A percentile compares a stretch with the other conserved stretches of the same genome.
Evolutionary conservation across 2,888 invertebrate genomes (phyloP).

Genomic region (Cyclophora punctaria): DNA sequence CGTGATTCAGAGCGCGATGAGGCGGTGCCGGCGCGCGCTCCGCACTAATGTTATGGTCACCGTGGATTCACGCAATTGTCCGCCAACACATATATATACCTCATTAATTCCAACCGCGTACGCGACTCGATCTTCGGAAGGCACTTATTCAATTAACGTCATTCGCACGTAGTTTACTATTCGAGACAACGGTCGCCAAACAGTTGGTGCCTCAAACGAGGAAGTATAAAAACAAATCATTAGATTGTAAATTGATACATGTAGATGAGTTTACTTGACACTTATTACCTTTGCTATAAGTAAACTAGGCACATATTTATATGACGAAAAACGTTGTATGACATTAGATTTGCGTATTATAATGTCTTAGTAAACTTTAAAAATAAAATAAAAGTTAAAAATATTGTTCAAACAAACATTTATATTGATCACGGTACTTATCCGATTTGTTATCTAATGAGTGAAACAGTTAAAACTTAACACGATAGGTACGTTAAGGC

Average conservation of each 20-base stretch:
- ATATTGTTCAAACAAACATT: no score
- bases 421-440: no score
- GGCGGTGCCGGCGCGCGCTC: conserved; percentile 18
- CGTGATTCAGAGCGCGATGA: conserved; percentile 26
- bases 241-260: conserved; percentile 1
- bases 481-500: no score
- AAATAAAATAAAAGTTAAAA: no score
- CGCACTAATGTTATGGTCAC: conserved; percentile 19
- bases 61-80: conserved; percentile 22
- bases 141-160: conserved; percentile 37
- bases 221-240: conserved; percentile 2
- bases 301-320: no score
- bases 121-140: conserved; percentile 35
- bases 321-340: no score
- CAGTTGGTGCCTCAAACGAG: not conserved
- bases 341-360: no score
- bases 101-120: conserved; percentile 60
- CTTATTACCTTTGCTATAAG: no score
- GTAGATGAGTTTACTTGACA: no score
- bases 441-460: no score
- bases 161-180: conserved; percentile 20
- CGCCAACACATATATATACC: conserved; percentile 19
- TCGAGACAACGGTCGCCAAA: conserved; percentile 8
- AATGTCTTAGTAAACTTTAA: no score
- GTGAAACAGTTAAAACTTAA: no score